Percentiles rank a stretch among this genome's conserved stretches.
Conservation (phyloP, 2,888 invertebrate genomes). For the Patella caerulea region DNA sequence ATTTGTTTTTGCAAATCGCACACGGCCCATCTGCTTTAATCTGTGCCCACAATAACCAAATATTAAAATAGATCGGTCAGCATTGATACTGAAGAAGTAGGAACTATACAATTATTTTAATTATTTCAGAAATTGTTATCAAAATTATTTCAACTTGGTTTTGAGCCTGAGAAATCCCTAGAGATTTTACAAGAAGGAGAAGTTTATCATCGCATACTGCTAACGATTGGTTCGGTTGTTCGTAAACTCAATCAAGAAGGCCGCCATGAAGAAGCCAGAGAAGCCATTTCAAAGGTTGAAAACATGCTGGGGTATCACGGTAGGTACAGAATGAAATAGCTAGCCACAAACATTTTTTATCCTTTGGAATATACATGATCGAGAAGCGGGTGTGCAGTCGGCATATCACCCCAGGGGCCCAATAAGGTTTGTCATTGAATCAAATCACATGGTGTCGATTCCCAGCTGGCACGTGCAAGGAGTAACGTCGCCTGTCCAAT, state of each 20-base stretch:
- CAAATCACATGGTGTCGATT: too few species aligned
- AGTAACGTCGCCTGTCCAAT: too few species aligned
- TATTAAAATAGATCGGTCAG: too few species aligned
- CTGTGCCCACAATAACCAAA: too few species aligned
- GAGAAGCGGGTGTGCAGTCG: too few species aligned
- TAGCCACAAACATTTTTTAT: neutral
- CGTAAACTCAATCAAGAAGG: constrained; percentile 35
- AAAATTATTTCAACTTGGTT: constrained; percentile 28
- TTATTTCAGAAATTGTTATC: constrained; percentile 21
- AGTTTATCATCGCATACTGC: constrained; percentile 40
- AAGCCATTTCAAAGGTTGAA: constrained; percentile 40
- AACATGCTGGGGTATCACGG: constrained; percentile 52
- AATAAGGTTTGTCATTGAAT: too few species aligned
- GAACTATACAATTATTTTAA: neutral
- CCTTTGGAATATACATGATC: too few species aligned
- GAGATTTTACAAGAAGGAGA: constrained; percentile 30
- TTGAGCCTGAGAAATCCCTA: constrained; percentile 36
- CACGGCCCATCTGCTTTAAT: too few species aligned
- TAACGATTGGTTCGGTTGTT: constrained; percentile 46
- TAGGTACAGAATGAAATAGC: constrained; percentile 22
- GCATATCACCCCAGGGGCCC: too few species aligned
- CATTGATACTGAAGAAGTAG: too few species aligned
- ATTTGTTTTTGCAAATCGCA: too few species aligned
- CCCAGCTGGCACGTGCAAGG: too few species aligned
- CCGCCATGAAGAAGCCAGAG: constrained; percentile 32